A percentile compares a stretch with the other conserved stretches of the same genome.
Evolutionary conservation across 1,140 invertebrate species (phyloP).

Genomic region (Papilio polytes): DNA sequence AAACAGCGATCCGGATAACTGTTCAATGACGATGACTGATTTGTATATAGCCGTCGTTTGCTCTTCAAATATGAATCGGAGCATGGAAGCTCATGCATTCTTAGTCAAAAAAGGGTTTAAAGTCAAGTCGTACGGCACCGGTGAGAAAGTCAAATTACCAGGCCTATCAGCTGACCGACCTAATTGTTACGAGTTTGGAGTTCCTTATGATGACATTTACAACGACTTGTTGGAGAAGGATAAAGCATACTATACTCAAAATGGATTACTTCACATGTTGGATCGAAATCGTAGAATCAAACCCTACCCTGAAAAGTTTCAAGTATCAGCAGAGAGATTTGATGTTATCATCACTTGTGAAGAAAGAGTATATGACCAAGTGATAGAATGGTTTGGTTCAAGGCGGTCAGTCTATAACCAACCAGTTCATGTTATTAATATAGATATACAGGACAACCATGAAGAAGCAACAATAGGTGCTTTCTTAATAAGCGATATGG

Average conservation of each 20-base stretch:
- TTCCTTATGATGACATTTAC: constrained; percentile 98
- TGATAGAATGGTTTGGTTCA: constrained; percentile 90
- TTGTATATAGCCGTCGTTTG: constrained; percentile 97
- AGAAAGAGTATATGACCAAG: constrained; percentile 99
- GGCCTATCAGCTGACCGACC: constrained; percentile 97
- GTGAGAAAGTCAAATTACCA: constrained; percentile 98
- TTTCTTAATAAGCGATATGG: constrained; percentile 98
- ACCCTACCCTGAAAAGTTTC: constrained; percentile 96
- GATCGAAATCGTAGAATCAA: constrained; percentile 99
- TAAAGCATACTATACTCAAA: constrained; percentile 97
- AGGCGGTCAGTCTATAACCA: constrained; percentile 90
- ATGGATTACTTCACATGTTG: constrained; percentile 99
- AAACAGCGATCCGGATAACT: constrained; percentile 3
- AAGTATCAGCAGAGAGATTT: constrained; percentile 95
- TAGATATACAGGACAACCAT: constrained; percentile 99
- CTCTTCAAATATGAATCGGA: constrained; percentile 99
- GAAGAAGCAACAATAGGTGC: constrained; percentile 99
- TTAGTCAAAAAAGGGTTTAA: constrained; percentile 98
- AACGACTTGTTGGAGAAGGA: constrained; percentile 96
- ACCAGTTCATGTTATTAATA: constrained; percentile 98
- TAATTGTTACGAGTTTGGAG: constrained; percentile 99
- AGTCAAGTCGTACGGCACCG: constrained; percentile 98
- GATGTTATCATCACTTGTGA: constrained; percentile 99
- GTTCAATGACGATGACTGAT: constrained; percentile 71
- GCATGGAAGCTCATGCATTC: constrained; percentile 99